Base-by-base conservation (phyloP, 2,797 vertebrate species). In the Sebastes matsubarae region DNA sequence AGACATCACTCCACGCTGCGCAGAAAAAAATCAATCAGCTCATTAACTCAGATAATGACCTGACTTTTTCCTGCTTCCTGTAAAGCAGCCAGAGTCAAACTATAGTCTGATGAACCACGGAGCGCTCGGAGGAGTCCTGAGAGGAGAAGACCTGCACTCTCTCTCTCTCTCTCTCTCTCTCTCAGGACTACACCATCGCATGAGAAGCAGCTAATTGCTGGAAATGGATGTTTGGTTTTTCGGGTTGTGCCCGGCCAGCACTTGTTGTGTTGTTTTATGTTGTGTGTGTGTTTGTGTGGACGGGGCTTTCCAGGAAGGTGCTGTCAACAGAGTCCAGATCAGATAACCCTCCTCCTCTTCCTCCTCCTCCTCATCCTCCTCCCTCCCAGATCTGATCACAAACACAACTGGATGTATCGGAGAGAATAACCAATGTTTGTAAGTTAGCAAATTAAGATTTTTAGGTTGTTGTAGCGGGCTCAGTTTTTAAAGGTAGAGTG, bases 201-300 rank as follows among this genome's bases (percentile, higher is more conserved):
- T 64, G 85, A 87, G 64, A 81, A 76, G n/a, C 3, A 32, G 78
- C 72, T 84, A 77, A 91, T 91, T 82, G 84, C 81, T 86, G 84
- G 52, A 88, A 91, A 89, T 83, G 86, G 84, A 87, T 86, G 86
- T 92, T 91, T 92, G 77, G 72, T 58, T 85, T 90, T 80, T 68
- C 1, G 58, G 54, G 64, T 71, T 72, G 72, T 36, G 79, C 57
- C 68, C 52, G 2, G 57, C 60, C 60, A 65, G 32, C 29, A 46
- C 52, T 77, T 18, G 68, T 50, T 25, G 68, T 77, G 77, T 78
- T 77, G 64, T 79, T 71, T 67, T 72, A 2, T 66, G 59, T 74
- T 27, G 13, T 67, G 38, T 59, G 58, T 60, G 58, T 60, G 27
- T 60, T 16, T 59, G 63, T 63, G 65, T 2, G 57, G 24, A 73